Conservation (phyloP, 1,140 invertebrate species). For the Acromyrmex heyeri region DNA sequence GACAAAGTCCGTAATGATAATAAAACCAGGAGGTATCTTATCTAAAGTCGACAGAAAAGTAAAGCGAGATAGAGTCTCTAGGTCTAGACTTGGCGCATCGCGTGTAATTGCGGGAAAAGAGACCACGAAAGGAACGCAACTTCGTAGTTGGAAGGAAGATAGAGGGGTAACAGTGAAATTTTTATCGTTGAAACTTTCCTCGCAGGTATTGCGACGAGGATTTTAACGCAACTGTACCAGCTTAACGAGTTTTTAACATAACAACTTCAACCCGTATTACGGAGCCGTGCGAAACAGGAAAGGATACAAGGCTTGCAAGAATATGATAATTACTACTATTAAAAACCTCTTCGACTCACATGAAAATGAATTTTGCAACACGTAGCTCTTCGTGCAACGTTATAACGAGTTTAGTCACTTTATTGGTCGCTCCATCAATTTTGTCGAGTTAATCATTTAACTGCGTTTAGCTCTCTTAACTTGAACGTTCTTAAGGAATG, state of each 20-base stretch:
- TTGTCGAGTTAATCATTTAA: neutral
- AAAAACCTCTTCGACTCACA: constrained; percentile 34
- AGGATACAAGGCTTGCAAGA: constrained; percentile 17
- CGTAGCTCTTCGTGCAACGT: neutral
- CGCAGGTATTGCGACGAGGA: constrained; percentile 55
- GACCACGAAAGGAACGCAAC: constrained; percentile 7
- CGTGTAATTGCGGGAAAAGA: constrained; percentile 36
- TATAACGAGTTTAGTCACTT: constrained; percentile 29
- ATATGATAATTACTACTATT: constrained; percentile 52
- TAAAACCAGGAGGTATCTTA: constrained; percentile 51
- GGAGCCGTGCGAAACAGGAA: neutral
- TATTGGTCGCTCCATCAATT: neutral
- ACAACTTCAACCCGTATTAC: constrained; percentile 56
- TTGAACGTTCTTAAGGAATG: neutral
- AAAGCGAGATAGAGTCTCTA: constrained; percentile 15
- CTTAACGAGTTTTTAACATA: constrained; percentile 62
- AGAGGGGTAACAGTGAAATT: constrained; percentile 61
- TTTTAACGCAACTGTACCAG: constrained; percentile 59
- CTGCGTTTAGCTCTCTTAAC: neutral
- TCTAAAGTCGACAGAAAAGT: constrained; percentile 31
- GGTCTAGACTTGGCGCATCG: constrained; percentile 4
- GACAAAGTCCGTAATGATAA: constrained; percentile 23
- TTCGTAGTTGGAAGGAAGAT: constrained; percentile 29
- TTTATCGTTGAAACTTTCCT: constrained; percentile 61
- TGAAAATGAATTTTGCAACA: constrained; percentile 47